phyloP scores from a whole-genome alignment of 2,888 invertebrate genomes.

The Keiferia lycopersicella region DNA sequence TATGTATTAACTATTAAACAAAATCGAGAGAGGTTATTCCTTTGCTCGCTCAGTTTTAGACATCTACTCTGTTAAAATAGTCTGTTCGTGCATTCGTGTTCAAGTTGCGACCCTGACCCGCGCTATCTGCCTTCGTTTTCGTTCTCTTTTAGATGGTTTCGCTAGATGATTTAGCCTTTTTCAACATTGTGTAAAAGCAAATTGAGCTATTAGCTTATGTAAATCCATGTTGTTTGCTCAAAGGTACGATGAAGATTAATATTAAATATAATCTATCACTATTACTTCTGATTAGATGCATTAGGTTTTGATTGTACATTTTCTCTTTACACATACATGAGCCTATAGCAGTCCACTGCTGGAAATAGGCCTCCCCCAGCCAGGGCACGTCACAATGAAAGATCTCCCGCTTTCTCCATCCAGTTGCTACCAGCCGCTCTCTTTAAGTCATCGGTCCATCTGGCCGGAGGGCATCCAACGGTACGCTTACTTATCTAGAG shows the following conservation, averaged over 20 bases:
- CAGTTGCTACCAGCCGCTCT: too few relatives aligned
- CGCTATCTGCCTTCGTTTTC: neutral
- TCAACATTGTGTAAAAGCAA: neutral
- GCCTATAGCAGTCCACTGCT: too few relatives aligned
- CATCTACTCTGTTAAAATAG: neutral
- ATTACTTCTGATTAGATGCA: too few relatives aligned
- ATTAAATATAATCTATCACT: too few relatives aligned
- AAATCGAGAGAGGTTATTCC: too few relatives aligned
- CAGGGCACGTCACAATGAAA: too few relatives aligned
- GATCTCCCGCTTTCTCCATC: too few relatives aligned
- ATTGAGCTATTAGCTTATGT: constrained; percentile 3
- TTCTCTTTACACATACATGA: neutral
- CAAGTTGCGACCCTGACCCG: neutral
- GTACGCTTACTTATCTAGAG: too few relatives aligned
- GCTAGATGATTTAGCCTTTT: neutral
- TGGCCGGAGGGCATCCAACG: too few relatives aligned
- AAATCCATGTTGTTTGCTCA: neutral
- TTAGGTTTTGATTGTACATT: neutral
- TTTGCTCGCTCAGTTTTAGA: neutral
- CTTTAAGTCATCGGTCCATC: too few relatives aligned
- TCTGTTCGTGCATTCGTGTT: neutral
- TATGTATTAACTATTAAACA: neutral
- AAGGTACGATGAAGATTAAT: neutral
- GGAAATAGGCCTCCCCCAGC: too few relatives aligned
- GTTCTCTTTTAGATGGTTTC: neutral